phyloP scores from a whole-genome alignment of 2,113 vertebrate species.

The Campylorhamphus procurvoides region DNA sequence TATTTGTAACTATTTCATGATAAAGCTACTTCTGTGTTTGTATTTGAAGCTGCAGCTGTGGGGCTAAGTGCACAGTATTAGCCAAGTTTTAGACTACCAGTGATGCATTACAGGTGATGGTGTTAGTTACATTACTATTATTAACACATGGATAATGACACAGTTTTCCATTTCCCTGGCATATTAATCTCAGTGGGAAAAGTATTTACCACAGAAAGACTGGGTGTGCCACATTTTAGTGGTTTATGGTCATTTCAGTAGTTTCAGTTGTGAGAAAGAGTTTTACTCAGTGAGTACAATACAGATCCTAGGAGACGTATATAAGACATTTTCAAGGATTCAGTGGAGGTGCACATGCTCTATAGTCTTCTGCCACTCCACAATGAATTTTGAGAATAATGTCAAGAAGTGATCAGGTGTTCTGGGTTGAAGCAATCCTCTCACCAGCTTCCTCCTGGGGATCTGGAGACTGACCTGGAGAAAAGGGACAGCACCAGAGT shows the following conservation, averaged over 20 bases:
- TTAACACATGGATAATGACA: neutral
- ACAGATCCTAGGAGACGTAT: neutral
- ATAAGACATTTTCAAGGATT: neutral
- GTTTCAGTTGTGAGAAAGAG: neutral
- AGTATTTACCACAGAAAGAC: neutral
- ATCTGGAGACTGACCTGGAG: neutral
- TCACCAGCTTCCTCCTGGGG: neutral
- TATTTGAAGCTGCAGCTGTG: neutral
- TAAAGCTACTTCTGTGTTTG: neutral
- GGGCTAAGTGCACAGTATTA: neutral
- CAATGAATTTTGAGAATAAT: neutral
- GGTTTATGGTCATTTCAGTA: neutral
- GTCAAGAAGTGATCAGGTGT: neutral
- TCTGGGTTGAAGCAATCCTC: neutral
- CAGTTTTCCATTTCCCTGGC: neutral
- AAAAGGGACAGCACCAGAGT: fast-evolving
- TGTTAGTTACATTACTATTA: neutral
- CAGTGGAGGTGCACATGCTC: neutral
- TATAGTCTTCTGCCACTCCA: neutral
- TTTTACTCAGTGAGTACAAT: fast-evolving
- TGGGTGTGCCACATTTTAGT: neutral
- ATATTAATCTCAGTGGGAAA: neutral
- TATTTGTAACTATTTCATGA: neutral
- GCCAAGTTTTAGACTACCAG: neutral
- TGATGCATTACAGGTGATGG: too few species aligned